Evolutionary conservation across 2,888 invertebrate species (phyloP).

Genomic region (Morinoia aosen): DNA sequence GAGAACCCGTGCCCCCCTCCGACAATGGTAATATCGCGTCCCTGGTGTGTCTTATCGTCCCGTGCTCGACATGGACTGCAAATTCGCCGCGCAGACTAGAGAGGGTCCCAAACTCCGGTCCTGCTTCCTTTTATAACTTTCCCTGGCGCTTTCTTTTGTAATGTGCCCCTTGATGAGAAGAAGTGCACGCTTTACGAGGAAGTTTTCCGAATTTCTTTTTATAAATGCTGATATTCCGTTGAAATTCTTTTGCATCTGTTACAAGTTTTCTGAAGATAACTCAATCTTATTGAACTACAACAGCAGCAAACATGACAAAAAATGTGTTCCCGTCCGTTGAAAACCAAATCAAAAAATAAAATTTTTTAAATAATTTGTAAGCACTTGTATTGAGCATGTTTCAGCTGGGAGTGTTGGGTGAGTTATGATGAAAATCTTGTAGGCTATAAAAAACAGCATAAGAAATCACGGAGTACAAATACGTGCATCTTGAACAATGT

Average conservation of each 20-base stretch:
- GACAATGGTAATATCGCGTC: slow-evolving; percentile 22
- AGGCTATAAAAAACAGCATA: no score
- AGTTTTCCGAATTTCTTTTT: background rate
- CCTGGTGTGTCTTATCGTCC: slow-evolving; percentile 7
- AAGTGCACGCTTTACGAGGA: background rate
- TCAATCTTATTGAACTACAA: background rate
- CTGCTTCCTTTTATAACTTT: background rate
- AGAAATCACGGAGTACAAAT: no score
- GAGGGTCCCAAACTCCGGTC: background rate
- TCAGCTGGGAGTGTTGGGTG: no score
- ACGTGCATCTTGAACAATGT: no score
- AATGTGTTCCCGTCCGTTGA: background rate
- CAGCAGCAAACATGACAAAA: background rate
- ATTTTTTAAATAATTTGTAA: no score
- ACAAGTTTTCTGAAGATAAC: background rate
- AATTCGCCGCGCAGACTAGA: background rate
- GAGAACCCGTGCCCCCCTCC: background rate
- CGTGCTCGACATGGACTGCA: background rate
- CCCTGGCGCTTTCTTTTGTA: background rate
- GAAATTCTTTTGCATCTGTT: background rate
- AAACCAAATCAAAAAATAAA: no score
- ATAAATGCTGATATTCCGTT: background rate
- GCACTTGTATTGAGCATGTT: no score
- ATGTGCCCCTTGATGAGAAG: background rate
- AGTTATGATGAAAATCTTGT: no score